Conservation (phyloP, 2,888 invertebrate species). For the Netelia virgata region DNA sequence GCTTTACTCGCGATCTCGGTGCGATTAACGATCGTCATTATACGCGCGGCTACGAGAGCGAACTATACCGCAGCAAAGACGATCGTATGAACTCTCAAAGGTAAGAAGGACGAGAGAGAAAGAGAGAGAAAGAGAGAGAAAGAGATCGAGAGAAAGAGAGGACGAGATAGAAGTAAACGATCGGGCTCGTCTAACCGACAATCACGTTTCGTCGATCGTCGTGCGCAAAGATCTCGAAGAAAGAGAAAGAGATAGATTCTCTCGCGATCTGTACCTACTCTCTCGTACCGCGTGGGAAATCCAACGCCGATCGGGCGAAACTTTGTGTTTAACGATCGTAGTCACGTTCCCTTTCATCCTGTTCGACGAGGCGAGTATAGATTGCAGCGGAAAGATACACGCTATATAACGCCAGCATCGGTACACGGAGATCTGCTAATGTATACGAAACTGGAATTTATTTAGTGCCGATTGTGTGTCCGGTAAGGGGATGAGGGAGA, state of each 20-base stretch:
- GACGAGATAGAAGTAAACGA: constrained; percentile 56
- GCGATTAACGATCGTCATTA: constrained; percentile 69
- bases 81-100: constrained; percentile 39
- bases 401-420: constrained; percentile 1
- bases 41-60: constrained; percentile 53
- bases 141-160: constrained; percentile 26
- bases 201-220: constrained; percentile 54
- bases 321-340: constrained; percentile 63
- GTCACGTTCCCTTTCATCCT: constrained; percentile 62
- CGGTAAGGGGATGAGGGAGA: too few relatives aligned
- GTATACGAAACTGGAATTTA: constrained; percentile 6
- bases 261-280: constrained; percentile 51
- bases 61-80: constrained; percentile 30
- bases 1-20: constrained; percentile 54
- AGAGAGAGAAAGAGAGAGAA: constrained; percentile 1
- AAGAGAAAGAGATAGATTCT: constrained; percentile 14
- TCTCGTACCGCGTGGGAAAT: constrained; percentile 66
- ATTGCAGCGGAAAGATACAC: constrained; percentile 30
- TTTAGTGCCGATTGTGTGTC: constrained; percentile 1
- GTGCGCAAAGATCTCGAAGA: constrained; percentile 34
- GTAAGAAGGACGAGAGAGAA: too few relatives aligned
- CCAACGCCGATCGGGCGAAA: constrained; percentile 67
- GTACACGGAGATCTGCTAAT: constrained; percentile 19
- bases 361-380: constrained; percentile 22
- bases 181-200: constrained; percentile 51